Conservation (phyloP, 2,888 invertebrate species). For the Macroteleia sp. region DNA sequence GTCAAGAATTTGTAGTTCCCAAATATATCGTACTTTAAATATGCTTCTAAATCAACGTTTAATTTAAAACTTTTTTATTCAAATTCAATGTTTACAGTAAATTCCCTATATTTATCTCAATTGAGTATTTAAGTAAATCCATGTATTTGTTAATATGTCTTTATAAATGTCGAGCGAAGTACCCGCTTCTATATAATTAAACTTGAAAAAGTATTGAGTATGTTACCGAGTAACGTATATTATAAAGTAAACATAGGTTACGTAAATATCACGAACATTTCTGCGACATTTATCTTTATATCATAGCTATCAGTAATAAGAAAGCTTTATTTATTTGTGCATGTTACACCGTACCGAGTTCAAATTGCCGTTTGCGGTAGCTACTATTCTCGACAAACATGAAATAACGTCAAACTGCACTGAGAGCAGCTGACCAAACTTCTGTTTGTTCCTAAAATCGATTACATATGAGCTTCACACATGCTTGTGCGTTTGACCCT, state of each 20-base stretch:
- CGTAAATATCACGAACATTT: constrained; percentile 6
- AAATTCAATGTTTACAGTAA: too few relatives aligned
- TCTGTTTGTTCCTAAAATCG: constrained; percentile 47
- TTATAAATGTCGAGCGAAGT: constrained; percentile 11
- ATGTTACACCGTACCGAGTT: constrained; percentile 22
- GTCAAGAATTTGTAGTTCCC: constrained; percentile 36
- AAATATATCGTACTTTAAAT: constrained; percentile 25
- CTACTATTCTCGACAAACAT: constrained; percentile 33
- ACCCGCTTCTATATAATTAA: constrained; percentile 24
- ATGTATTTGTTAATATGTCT: too few relatives aligned
- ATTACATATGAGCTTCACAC: constrained; percentile 50
- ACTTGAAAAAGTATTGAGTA: constrained; percentile 11
- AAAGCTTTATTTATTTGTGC: constrained; percentile 46
- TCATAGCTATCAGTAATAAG: constrained; percentile 6
- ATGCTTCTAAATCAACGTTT: too few relatives aligned
- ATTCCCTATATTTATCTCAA: too few relatives aligned
- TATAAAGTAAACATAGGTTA: constrained; percentile 15
- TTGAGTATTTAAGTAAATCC: too few relatives aligned
- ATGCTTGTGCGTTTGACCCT: constrained; percentile 48
- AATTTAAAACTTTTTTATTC: too few relatives aligned
- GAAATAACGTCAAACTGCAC: constrained; percentile 18
- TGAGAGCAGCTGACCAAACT: constrained; percentile 39
- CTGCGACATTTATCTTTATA: constrained; percentile 2
- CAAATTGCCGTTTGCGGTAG: constrained; percentile 32
- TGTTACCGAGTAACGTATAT: constrained; percentile 14